These are phyloP conservation scores for Ferrisia virgata DNA, from an alignment of 2,888 invertebrate species.

Conservation along the genomic window DNA sequence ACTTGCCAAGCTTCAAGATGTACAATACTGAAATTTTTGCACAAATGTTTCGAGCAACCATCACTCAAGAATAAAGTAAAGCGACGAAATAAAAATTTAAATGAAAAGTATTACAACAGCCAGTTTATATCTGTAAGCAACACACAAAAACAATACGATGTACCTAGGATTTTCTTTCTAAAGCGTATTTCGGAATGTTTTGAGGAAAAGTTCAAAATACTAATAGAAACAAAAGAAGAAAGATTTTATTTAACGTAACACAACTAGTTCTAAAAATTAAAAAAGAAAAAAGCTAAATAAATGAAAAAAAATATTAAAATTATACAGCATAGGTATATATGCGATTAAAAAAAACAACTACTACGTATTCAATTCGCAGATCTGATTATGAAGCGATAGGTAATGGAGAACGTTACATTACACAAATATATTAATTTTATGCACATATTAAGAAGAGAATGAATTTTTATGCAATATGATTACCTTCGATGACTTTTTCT, in stretches of 20 bases:
- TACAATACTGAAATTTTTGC: no score
- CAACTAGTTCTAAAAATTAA: background rate
- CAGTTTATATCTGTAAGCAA: background rate
- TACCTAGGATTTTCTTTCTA: background rate
- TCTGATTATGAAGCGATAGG: constrained; percentile 17
- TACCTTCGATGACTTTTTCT: background rate
- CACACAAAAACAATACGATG: background rate
- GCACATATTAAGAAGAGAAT: background rate
- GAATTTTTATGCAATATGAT: background rate
- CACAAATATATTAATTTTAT: no score
- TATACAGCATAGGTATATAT: background rate
- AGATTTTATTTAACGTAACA: background rate
- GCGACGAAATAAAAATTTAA: background rate
- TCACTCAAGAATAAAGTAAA: background rate
- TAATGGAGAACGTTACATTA: no score
- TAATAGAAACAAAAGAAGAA: background rate
- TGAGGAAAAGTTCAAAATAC: background rate
- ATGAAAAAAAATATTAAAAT: background rate
- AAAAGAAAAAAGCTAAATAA: background rate
- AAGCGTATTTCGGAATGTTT: background rate
- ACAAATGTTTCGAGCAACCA: no score
- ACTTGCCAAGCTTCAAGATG: no score
- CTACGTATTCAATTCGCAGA: background rate
- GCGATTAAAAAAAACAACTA: background rate
- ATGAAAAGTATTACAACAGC: no score